A percentile compares a stretch with the other conserved stretches of the same genome.
Evolutionary conservation across 1,140 invertebrate species (phyloP).

Genomic region (Drosophila nigrodunni): DNA sequence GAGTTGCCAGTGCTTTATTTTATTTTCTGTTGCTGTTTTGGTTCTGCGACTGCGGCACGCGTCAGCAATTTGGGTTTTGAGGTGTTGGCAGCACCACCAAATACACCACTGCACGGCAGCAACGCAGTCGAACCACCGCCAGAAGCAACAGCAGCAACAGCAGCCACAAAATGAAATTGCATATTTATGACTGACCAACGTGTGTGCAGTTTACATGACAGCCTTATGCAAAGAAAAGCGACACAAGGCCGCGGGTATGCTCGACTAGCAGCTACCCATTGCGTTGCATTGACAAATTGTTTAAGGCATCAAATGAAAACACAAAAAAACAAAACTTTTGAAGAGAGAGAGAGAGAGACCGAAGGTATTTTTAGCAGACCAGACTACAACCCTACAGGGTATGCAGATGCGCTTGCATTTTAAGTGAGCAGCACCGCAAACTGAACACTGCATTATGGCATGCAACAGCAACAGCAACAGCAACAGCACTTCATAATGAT

Average conservation of each 20-base stretch:
- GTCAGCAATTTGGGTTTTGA: constrained; percentile 34
- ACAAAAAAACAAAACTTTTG: too few relatives aligned
- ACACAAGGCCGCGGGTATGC: neutral
- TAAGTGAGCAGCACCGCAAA: neutral
- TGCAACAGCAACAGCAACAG: neutral
- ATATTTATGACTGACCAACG: constrained; percentile 48
- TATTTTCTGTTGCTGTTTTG: neutral
- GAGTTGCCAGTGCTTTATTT: neutral
- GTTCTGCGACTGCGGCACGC: constrained; percentile 29
- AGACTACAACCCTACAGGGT: neutral
- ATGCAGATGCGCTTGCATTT: neutral
- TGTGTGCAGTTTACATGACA: constrained; percentile 32
- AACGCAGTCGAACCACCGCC: neutral
- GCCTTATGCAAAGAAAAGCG: constrained; percentile 43
- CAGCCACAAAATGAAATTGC: constrained; percentile 52
- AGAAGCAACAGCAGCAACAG: constrained; percentile 12
- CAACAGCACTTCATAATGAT: neutral
- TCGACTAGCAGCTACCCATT: constrained; percentile 11
- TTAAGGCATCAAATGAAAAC: too few relatives aligned
- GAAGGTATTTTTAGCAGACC: neutral
- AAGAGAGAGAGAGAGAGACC: too few relatives aligned
- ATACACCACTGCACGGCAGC: neutral
- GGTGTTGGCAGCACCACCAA: constrained; percentile 37
- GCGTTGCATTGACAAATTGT: neutral
- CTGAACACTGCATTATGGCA: neutral